A percentile compares a stretch with the other conserved stretches of the same genome.
phyloP scores from a whole-genome alignment of 64 coral and sea anemone genomes.

The Montipora cactus region DNA sequence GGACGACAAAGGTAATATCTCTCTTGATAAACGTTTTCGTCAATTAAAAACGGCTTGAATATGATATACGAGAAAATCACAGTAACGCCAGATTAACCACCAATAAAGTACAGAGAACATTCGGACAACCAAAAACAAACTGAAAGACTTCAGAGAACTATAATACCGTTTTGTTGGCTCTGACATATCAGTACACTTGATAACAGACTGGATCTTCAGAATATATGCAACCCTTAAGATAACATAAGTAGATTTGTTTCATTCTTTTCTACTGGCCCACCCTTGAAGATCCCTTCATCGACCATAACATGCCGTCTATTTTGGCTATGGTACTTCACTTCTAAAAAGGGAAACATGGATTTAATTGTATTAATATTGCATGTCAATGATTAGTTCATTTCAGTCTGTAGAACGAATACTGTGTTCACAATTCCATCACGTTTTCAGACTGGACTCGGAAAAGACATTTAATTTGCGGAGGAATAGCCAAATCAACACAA shows the following conservation, averaged over 20 bases:
- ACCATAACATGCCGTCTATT: not conserved
- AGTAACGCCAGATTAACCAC: not conserved
- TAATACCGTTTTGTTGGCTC: no score
- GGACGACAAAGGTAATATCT: conserved; percentile 27
- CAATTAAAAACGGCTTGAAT: conserved; percentile 2
- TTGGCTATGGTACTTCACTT: not conserved
- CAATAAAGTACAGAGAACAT: not conserved
- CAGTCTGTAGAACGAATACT: not conserved
- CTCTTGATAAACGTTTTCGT: conserved; percentile 12
- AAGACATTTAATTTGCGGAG: not conserved
- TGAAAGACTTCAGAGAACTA: not conserved
- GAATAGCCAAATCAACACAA: not conserved
- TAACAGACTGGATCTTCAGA: not conserved
- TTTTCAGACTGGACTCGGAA: not conserved
- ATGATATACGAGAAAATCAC: not conserved
- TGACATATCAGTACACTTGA: not conserved
- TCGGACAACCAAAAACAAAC: not conserved
- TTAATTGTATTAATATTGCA: conserved; percentile 1
- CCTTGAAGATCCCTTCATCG: not conserved
- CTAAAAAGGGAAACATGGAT: not conserved
- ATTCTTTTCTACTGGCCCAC: conserved; percentile 8
- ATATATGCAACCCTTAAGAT: not conserved
- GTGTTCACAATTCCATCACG: conserved; percentile 27
- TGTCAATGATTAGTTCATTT: not conserved
- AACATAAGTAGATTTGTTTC: not conserved